phyloP scores from a whole-genome alignment of 2,888 invertebrate genomes.

The Philereme vetulata region DNA sequence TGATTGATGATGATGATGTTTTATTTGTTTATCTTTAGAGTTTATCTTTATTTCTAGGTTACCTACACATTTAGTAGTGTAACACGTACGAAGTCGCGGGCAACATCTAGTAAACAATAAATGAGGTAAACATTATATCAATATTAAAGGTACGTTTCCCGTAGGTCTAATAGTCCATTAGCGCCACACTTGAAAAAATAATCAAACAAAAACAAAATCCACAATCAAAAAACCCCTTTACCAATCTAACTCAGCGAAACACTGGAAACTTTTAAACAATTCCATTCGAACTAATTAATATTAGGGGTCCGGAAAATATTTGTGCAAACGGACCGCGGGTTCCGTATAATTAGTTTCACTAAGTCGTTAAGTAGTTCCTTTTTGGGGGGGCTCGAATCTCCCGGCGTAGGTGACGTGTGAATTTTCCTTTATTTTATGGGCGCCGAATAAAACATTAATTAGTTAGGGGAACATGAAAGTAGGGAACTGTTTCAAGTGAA shows the following conservation, averaged over 20 bases:
- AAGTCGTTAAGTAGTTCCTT: conserved; percentile 42
- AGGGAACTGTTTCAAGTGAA: too few species aligned
- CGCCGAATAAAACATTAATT: conserved; percentile 14
- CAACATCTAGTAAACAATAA: too few species aligned
- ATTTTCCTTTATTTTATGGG: conserved; percentile 17
- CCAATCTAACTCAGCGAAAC: conserved; percentile 31
- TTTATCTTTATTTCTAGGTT: too few species aligned
- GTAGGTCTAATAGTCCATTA: background rate
- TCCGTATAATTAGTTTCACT: conserved; percentile 40
- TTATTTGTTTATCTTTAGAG: too few species aligned
- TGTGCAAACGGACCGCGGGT: conserved; percentile 33
- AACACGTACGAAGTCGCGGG: too few species aligned
- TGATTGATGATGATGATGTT: too few species aligned
- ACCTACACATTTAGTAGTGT: too few species aligned
- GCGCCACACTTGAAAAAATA: conserved; percentile 2
- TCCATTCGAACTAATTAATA: conserved; percentile 33
- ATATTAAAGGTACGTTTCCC: too few species aligned
- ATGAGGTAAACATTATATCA: too few species aligned
- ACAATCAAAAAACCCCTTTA: conserved; percentile 16
- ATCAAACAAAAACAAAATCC: conserved; percentile 12
- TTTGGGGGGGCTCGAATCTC: conserved; percentile 21
- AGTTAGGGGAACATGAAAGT: too few species aligned
- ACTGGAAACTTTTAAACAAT: conserved; percentile 28
- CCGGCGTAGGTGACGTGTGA: conserved; percentile 15
- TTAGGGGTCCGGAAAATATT: conserved; percentile 37